Conservation (phyloP, 2,888 invertebrate genomes). For the Andrena bucephala region DNA sequence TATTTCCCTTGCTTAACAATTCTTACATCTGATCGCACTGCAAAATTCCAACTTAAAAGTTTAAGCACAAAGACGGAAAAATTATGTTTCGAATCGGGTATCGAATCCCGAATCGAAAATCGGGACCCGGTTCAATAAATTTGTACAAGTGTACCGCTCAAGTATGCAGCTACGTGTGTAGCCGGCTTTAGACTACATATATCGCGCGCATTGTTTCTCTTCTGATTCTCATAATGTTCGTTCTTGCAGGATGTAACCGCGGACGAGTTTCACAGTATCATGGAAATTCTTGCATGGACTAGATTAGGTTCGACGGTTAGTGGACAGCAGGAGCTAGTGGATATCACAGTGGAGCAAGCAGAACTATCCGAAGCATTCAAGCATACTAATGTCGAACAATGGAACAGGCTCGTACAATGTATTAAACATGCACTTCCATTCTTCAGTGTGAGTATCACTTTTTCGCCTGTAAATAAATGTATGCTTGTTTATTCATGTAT, state of each 20-base stretch:
- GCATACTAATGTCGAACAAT: constrained; percentile 90
- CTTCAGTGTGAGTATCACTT: constrained; percentile 91
- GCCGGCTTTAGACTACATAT: constrained; percentile 6
- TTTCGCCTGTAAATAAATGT: not conserved
- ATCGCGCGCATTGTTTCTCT: constrained; percentile 21
- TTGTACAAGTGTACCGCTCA: too few species aligned
- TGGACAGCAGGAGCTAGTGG: constrained; percentile 95
- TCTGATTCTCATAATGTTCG: constrained; percentile 22
- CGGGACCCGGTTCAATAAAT: too few species aligned
- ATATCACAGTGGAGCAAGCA: constrained; percentile 94
- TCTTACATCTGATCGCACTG: too few species aligned
- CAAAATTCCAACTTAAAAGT: too few species aligned
- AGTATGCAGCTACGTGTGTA: too few species aligned
- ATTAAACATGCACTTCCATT: constrained; percentile 94
- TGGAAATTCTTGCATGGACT: constrained; percentile 93
- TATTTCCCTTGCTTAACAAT: too few species aligned
- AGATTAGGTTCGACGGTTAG: constrained; percentile 92
- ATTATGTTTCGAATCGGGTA: too few species aligned
- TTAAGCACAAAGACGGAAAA: too few species aligned
- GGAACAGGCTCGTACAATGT: constrained; percentile 91
- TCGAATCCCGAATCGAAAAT: too few species aligned
- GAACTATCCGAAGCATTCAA: constrained; percentile 91
- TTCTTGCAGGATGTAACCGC: constrained; percentile 92
- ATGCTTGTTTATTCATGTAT: not conserved
- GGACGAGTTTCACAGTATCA: constrained; percentile 95